Evolutionary conservation across 2,888 invertebrate species (phyloP).

Genomic region (Hypercompe scribonia): DNA sequence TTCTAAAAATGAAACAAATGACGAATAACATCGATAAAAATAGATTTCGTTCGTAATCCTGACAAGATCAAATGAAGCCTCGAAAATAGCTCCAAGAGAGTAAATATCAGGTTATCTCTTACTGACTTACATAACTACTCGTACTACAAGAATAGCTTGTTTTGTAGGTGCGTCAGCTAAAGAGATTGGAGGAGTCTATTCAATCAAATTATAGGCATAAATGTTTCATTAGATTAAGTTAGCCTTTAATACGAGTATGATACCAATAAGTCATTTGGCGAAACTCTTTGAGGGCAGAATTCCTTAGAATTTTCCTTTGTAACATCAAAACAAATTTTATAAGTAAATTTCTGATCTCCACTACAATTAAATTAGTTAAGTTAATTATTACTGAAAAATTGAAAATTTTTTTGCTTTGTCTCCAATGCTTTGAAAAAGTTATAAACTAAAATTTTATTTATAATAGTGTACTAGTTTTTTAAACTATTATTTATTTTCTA

Average conservation of each 20-base stretch:
- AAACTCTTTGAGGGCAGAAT: not conserved
- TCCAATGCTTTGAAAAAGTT: too few species aligned
- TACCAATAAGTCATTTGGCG: too few species aligned
- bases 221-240: not conserved
- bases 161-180: not conserved
- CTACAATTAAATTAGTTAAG: too few species aligned
- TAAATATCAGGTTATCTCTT: not conserved
- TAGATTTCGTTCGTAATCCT: not conserved
- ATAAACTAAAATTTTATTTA: too few species aligned
- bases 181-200: not conserved
- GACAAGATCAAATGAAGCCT: not conserved
- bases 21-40: not conserved
- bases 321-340: not conserved
- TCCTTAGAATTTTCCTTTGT: not conserved
- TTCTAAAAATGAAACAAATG: too few species aligned
- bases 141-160: not conserved
- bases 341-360: too few species aligned
- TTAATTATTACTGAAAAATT: too few species aligned
- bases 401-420: too few species aligned
- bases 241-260: not conserved
- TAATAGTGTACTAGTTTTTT: too few species aligned
- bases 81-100: not conserved
- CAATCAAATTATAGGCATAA: not conserved
- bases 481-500: too few species aligned
- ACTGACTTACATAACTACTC: not conserved